Conservation (phyloP, 1,140 invertebrate genomes). For the Diorhabda carinulata region DNA sequence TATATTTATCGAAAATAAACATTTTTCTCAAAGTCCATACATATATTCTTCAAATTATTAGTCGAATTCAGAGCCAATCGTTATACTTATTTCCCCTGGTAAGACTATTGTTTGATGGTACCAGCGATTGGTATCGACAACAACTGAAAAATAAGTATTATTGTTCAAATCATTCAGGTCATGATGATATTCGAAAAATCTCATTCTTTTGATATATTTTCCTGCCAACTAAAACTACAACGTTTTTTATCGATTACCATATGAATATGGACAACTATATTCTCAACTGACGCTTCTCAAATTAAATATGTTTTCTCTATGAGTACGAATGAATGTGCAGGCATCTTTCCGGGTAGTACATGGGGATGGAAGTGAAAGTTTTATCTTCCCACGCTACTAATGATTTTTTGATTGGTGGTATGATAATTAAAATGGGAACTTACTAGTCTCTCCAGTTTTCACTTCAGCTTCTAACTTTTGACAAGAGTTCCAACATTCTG, state of each 20-base stretch:
- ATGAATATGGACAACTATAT: too few species aligned
- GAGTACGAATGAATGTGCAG: too few species aligned
- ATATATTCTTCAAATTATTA: constrained; percentile 46
- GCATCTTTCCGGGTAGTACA: too few species aligned
- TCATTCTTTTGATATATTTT: not conserved
- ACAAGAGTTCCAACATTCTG: constrained; percentile 82
- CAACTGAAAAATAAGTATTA: constrained; percentile 60
- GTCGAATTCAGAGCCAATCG: constrained; percentile 94
- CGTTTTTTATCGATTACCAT: too few species aligned
- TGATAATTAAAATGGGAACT: constrained; percentile 39
- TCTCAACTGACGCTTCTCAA: too few species aligned
- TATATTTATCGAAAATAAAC: too few species aligned
- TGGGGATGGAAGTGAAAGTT: too few species aligned
- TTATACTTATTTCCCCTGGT: constrained; percentile 85
- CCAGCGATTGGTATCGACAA: constrained; percentile 92
- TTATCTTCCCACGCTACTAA: too few species aligned
- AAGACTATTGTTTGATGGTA: constrained; percentile 87
- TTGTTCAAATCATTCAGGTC: not conserved
- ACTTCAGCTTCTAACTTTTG: constrained; percentile 65
- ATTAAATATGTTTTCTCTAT: too few species aligned
- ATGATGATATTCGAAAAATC: constrained; percentile 1
- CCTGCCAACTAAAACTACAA: too few species aligned
- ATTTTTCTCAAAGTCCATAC: too few species aligned
- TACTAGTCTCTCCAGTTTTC: constrained; percentile 85
- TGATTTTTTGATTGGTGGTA: too few species aligned